These are phyloP conservation scores for Reticulitermes speratus DNA, from an alignment of 1,140 invertebrate species.

Conservation along the genomic window DNA sequence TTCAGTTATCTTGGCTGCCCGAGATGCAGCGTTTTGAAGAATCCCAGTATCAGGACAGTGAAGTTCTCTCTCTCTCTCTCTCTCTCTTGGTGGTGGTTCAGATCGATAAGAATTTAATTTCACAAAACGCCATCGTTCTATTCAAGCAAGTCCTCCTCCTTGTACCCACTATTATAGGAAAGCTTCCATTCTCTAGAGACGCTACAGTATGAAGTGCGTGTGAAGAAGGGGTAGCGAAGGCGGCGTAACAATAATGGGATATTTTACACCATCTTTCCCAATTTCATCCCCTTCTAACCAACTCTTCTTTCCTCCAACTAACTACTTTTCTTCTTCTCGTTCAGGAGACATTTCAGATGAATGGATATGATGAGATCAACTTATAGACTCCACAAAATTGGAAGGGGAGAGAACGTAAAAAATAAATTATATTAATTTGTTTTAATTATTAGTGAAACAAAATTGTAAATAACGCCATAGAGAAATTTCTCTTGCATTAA, in stretches of 20 bases:
- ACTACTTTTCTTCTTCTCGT: not conserved
- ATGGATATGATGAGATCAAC: not conserved
- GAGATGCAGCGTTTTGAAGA: not conserved
- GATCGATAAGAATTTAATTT: slow-evolving; percentile 31
- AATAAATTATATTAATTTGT: no score
- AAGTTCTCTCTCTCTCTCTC: not conserved
- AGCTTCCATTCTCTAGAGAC: not conserved
- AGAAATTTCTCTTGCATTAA: no score
- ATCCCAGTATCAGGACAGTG: not conserved
- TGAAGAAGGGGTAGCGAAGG: not conserved
- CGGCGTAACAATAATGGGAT: slow-evolving; percentile 12
- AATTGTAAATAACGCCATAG: no score
- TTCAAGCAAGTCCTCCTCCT: slow-evolving; percentile 21
- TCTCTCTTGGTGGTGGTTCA: not conserved
- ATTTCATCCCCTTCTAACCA: not conserved
- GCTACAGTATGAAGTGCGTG: slow-evolving; percentile 8
- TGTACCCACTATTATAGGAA: slow-evolving; percentile 18
- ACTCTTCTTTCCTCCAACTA: not conserved
- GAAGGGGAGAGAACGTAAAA: no score
- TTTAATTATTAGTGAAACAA: no score
- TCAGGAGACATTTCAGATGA: not conserved
- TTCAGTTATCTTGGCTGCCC: slow-evolving; percentile 14
- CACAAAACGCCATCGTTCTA: slow-evolving; percentile 28
- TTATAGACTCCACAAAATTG: no score
- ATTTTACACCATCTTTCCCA: slow-evolving; percentile 6